Evolutionary conservation across 2,797 vertebrate genomes (phyloP), one percentile per base, ranked within the genome.

Genomic region (Epinephelus coioides): DNA sequence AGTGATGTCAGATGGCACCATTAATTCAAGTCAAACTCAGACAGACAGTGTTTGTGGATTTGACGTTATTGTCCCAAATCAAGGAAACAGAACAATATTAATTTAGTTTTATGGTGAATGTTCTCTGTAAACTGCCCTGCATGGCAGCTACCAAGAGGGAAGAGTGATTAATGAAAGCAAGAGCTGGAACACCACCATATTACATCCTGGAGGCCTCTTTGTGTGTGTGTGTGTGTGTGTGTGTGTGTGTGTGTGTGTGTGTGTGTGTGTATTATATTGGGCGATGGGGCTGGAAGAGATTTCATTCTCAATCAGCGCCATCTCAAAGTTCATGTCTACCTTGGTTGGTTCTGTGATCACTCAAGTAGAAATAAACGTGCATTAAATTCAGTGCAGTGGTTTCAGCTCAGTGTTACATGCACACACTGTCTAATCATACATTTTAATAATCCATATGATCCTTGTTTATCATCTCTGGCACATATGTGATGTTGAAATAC

Each of bases 161-260:
- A 63, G 68, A 74, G 50, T 84, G 83, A 89, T 86, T 84, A 90
- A 86, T 89, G 73, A 67, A 83, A 67, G 82, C 76, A 78, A 60
- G 30, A 55, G 69, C 83, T 86, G 74, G 75, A 90, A 88, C 86
- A 78, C 49, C 67, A 81, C 23, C 62, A 73, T 79, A 90, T 90
- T 87, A 90, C 80, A 85, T 79, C 73, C 71, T 81, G 69, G 47
- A 70, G 60, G 72, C 47, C 55, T 43, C 53, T 30, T 5, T 30
- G 27, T 30, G 27, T 46, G 66, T 55, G 38, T 21, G 50, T 21
- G 66, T 30, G 60, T 50, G 73, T 59, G 17, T 46, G 66, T 55
- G 38, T 21, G 50, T 21, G 66, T 30, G 60, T 50, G 73, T 59
- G 17, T 19, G 67, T 10, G 61, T 27, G 69, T 25, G 53, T 5